Conservation (phyloP, 2,888 invertebrate species). For the Synanthedon tipuliformis region DNA sequence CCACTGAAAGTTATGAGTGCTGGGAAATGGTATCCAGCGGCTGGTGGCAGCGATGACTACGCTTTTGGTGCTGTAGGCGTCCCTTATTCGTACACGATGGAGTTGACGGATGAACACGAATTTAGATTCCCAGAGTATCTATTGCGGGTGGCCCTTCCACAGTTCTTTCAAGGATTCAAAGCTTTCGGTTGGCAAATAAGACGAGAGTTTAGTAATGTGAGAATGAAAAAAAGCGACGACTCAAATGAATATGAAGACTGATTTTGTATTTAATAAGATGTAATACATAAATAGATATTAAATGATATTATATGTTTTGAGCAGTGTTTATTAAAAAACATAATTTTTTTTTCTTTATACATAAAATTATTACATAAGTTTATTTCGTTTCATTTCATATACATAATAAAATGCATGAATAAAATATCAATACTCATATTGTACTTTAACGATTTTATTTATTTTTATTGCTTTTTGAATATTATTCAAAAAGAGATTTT, state of each 20-base stretch:
- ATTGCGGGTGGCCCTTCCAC: constrained; percentile 32
- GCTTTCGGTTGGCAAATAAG: constrained; percentile 35
- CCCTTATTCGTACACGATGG: constrained; percentile 71
- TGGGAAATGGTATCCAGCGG: constrained; percentile 70
- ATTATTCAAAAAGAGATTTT: too few relatives aligned
- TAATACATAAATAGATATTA: constrained; percentile 7
- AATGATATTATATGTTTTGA: not conserved
- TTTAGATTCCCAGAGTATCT: constrained; percentile 74
- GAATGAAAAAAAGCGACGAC: not conserved
- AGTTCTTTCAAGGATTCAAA: constrained; percentile 50
- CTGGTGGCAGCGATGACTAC: constrained; percentile 74
- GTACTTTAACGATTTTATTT: too few relatives aligned
- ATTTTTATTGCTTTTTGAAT: too few relatives aligned
- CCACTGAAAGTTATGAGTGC: constrained; percentile 58
- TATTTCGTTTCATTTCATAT: too few relatives aligned
- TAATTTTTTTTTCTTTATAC: not conserved
- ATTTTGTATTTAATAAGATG: constrained; percentile 7
- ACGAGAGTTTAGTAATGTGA: constrained; percentile 27
- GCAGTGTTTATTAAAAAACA: not conserved
- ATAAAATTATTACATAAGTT: too few relatives aligned
- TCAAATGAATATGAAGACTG: constrained; percentile 9
- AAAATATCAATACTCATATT: too few relatives aligned
- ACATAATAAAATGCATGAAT: too few relatives aligned
- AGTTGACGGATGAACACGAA: constrained; percentile 69
- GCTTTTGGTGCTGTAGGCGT: constrained; percentile 65